Conservation (phyloP, 2,113 vertebrate genomes). For the Pelecanus crispus region DNA sequence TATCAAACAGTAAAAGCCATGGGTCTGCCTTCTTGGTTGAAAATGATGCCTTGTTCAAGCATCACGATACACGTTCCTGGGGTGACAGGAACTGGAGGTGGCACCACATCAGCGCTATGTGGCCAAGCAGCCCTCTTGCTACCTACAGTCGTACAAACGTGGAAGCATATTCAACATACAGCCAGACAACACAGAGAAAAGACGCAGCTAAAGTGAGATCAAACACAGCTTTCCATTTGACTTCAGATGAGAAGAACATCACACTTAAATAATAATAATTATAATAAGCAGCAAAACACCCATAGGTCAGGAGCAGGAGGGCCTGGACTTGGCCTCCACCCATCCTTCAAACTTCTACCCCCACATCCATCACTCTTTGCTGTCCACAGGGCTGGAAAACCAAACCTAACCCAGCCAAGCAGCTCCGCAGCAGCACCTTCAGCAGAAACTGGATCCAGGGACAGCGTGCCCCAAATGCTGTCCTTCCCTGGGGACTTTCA, state of each 20-base stretch:
- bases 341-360: not conserved
- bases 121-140: not conserved
- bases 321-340: not conserved
- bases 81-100: not conserved
- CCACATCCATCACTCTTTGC: not conserved
- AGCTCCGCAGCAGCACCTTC: not conserved
- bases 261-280: too few relatives aligned
- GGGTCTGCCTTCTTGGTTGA: not conserved
- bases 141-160: fast-evolving
- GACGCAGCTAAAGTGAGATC: fast-evolving
- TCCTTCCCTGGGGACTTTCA: not conserved
- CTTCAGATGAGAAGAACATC: not conserved
- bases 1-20: not conserved
- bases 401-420: not conserved
- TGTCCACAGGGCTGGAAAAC: not conserved
- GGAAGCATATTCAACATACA: not conserved
- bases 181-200: not conserved
- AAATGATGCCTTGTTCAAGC: not conserved
- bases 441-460: not conserved
- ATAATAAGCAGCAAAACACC: not conserved
- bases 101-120: fast-evolving
- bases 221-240: not conserved
- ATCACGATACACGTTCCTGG: fast-evolving
- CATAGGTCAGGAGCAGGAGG: not conserved
- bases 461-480: not conserved